phyloP scores from a whole-genome alignment of 2,888 invertebrate genomes.

The Phengaris alcon region DNA sequence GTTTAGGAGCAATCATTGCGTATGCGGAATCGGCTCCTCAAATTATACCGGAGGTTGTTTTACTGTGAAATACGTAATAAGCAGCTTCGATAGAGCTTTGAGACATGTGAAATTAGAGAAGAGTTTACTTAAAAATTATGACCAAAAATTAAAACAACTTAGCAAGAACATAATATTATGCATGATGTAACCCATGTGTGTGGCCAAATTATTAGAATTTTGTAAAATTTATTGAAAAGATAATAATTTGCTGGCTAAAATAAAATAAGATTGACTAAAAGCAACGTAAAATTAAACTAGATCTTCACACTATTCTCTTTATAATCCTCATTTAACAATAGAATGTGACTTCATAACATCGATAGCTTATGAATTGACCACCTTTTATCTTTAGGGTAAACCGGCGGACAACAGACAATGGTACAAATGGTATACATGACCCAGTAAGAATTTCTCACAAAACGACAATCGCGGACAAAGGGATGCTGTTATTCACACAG shows the following conservation, averaged over 20 bases:
- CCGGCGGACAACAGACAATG: background rate
- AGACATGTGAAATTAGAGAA: background rate
- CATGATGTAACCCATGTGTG: too few relatives aligned
- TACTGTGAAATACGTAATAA: constrained; percentile 24
- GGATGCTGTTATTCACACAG: constrained; percentile 79
- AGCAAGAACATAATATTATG: too few relatives aligned
- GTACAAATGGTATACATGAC: constrained; percentile 34
- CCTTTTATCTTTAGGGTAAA: constrained; percentile 7
- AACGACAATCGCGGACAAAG: constrained; percentile 69
- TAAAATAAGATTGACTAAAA: too few relatives aligned
- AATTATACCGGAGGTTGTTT: constrained; percentile 15
- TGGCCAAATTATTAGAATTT: too few relatives aligned
- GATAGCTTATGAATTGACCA: background rate
- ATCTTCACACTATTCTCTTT: background rate
- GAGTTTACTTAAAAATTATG: background rate
- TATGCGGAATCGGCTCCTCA: constrained; percentile 3
- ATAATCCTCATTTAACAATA: background rate
- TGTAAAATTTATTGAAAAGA: too few relatives aligned
- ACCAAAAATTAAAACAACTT: too few relatives aligned
- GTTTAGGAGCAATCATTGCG: constrained; percentile 15
- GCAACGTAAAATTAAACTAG: too few relatives aligned
- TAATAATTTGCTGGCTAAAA: too few relatives aligned
- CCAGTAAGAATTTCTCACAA: constrained; percentile 64
- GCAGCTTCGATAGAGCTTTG: background rate
- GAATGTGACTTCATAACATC: background rate